Evolutionary conservation across 1,140 invertebrate genomes (phyloP).

Genomic region (Ceratina australensis): DNA sequence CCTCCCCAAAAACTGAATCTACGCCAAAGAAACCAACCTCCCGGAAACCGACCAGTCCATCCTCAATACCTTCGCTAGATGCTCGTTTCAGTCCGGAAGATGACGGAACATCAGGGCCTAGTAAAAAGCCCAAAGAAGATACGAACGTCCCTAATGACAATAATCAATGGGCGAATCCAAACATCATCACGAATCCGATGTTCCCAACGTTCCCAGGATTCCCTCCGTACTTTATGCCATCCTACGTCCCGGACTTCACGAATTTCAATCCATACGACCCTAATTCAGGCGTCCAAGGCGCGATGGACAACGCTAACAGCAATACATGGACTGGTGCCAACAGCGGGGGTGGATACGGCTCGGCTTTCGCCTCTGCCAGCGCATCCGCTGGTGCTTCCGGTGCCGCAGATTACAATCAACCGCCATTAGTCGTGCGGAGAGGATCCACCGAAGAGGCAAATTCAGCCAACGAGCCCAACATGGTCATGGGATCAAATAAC

Average conservation of each 20-base stretch:
- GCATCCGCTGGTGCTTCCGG: conserved; percentile 30
- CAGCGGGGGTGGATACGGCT: conserved; percentile 23
- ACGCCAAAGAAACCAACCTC: conserved; percentile 8
- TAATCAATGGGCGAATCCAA: not conserved
- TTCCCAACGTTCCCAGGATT: not conserved
- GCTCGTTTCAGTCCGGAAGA: not conserved
- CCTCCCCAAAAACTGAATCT: not conserved
- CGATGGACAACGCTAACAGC: conserved; percentile 15
- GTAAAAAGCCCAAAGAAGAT: not conserved
- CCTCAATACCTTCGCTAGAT: not conserved
- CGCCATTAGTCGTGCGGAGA: conserved; percentile 18
- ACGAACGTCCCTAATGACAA: too few species aligned
- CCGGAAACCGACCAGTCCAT: not conserved
- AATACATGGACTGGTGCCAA: conserved; percentile 22
- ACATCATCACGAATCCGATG: not conserved
- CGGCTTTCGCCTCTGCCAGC: conserved; percentile 41
- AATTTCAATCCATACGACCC: not conserved
- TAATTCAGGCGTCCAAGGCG: conserved; percentile 26
- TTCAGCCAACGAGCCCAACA: not conserved
- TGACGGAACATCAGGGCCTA: not conserved
- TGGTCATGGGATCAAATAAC: not conserved
- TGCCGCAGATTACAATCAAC: not conserved
- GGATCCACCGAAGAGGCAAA: not conserved
- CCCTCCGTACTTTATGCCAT: not conserved
- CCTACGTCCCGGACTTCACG: not conserved